Conservation (phyloP, 1,140 invertebrate genomes). For the Matsumurasca onukii region DNA sequence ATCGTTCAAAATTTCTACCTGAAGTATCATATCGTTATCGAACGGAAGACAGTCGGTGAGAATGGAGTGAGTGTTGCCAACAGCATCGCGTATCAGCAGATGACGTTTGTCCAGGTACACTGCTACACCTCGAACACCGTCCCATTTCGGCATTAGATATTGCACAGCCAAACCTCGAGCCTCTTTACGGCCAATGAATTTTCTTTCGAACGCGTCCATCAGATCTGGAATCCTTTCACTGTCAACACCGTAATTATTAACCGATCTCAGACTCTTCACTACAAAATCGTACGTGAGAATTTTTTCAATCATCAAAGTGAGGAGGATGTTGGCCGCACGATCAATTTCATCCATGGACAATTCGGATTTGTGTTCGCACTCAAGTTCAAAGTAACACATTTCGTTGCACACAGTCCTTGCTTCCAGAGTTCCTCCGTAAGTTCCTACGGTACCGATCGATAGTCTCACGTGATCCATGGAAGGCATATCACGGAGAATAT, state of each 20-base stretch:
- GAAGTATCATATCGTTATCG: constrained; percentile 15
- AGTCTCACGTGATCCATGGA: neutral
- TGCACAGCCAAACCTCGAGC: neutral
- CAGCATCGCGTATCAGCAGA: neutral
- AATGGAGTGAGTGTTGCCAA: neutral
- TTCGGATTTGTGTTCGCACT: neutral
- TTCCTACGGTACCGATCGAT: neutral
- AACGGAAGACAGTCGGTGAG: neutral
- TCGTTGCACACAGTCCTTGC: neutral
- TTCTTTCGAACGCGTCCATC: neutral
- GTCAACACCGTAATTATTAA: neutral
- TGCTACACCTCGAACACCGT: neutral
- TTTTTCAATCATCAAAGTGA: too few species aligned
- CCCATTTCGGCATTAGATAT: constrained; percentile 13
- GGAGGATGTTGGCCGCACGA: neutral
- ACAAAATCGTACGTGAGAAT: neutral
- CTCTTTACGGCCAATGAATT: neutral
- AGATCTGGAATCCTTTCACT: neutral
- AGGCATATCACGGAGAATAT: neutral
- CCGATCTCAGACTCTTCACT: neutral
- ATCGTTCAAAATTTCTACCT: neutral
- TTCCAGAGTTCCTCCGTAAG: constrained; percentile 10
- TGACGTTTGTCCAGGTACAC: neutral
- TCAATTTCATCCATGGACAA: neutral
- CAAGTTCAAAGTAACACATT: neutral